These are phyloP conservation scores for Automeris io DNA, from an alignment of 2,888 invertebrate species.

Conservation along the genomic window DNA sequence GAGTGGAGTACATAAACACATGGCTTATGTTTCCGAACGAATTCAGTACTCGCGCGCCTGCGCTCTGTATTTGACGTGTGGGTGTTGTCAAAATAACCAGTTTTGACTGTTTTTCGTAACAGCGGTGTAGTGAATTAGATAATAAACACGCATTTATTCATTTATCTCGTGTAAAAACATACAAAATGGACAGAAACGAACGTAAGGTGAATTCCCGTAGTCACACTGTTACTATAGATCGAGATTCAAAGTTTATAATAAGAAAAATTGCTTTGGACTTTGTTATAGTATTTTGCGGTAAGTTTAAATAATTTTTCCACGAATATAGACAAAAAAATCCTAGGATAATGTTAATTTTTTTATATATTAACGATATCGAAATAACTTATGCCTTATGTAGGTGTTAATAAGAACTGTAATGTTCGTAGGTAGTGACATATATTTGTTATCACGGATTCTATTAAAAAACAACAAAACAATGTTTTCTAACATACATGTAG, in stretches of 20 bases:
- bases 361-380: too few relatives aligned
- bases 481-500: neutral
- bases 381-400: too few relatives aligned
- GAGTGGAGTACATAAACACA: conserved; percentile 11
- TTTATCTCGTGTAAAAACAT: conserved; percentile 20
- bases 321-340: too few relatives aligned
- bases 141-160: conserved; percentile 20
- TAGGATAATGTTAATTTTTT: too few relatives aligned
- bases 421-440: neutral
- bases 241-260: conserved; percentile 75
- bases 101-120: conserved; percentile 53
- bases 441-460: neutral
- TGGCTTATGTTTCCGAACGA: conserved; percentile 26
- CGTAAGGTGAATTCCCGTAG: conserved; percentile 55
- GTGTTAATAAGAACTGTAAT: neutral
- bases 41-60: conserved; percentile 67
- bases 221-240: conserved; percentile 68
- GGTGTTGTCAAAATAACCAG: conserved; percentile 19
- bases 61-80: conserved; percentile 51
- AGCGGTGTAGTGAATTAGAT: conserved; percentile 30
- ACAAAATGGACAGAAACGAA: conserved; percentile 63
- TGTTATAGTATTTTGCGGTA: conserved; percentile 81
- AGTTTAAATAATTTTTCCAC: conserved; percentile 53
- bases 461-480: neutral
- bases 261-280: conserved; percentile 83